Evolutionary conservation across 35 echinoderm and acorn worm genomes (phyloP).

Genomic region (Anneissia japonica): DNA sequence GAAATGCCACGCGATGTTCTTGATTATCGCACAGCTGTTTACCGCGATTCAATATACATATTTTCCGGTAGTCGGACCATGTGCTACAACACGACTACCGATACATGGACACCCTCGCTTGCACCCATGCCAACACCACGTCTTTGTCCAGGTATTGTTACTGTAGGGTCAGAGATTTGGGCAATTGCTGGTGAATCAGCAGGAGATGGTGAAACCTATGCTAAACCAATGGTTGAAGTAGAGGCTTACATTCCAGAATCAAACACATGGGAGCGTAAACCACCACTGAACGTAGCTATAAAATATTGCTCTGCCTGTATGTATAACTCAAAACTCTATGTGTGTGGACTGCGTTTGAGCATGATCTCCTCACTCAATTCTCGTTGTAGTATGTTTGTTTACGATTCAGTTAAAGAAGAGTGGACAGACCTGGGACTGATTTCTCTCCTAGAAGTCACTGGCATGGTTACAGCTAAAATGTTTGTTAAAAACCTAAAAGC

Average conservation of each 20-base stretch:
- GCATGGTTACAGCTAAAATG: too few relatives aligned
- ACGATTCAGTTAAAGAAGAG: slow-evolving; percentile 3
- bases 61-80: slow-evolving; percentile 76
- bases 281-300: slow-evolving; percentile 21
- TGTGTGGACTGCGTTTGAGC: slow-evolving; percentile 60
- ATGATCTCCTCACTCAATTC: slow-evolving; percentile 44
- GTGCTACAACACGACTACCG: slow-evolving; percentile 46
- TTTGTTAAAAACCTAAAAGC: too few relatives aligned
- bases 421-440: slow-evolving; percentile 47
- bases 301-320: slow-evolving; percentile 42
- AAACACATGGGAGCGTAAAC: slow-evolving; percentile 25
- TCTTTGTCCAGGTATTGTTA: slow-evolving; percentile 22
- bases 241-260: slow-evolving; percentile 34
- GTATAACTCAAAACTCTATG: slow-evolving; percentile 35
- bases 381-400: slow-evolving; percentile 52
- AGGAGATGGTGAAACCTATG: slow-evolving; percentile 13
- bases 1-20: slow-evolving; percentile 70
- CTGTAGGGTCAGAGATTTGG: slow-evolving; percentile 46
- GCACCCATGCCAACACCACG: slow-evolving; percentile 58
- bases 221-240: slow-evolving; percentile 36
- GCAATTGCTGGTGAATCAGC: slow-evolving; percentile 51
- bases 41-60: slow-evolving; percentile 47
- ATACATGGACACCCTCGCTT: slow-evolving; percentile 48
- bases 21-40: slow-evolving; percentile 42
- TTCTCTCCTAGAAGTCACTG: slow-evolving; percentile 49